phyloP scores from a whole-genome alignment of 2,797 vertebrate genomes.

The Rousettus madagascariensis region DNA sequence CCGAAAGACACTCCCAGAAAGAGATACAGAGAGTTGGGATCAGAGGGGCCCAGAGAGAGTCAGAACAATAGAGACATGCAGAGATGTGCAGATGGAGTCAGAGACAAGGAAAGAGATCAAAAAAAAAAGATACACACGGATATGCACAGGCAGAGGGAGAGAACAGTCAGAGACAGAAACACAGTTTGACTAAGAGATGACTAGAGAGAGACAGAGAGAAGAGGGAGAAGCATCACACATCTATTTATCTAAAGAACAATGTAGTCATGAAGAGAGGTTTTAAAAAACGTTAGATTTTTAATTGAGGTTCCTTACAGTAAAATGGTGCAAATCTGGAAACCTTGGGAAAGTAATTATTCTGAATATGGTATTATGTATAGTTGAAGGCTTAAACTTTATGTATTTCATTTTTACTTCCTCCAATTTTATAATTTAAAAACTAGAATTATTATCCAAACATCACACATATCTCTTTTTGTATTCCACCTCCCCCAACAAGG shows the following conservation, averaged over 20 bases:
- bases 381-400: not conserved
- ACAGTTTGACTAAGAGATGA: not conserved
- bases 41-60: not conserved
- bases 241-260: not conserved
- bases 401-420: not conserved
- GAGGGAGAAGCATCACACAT: not conserved
- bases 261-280: not conserved
- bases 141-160: not conserved
- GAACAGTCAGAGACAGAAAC: not conserved
- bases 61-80: not conserved
- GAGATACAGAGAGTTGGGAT: not conserved
- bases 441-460: not conserved
- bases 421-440: constrained; percentile 23
- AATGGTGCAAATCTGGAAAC: constrained; percentile 3
- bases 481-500: not conserved
- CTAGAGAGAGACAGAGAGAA: not conserved
- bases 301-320: not conserved
- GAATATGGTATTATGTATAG: not conserved
- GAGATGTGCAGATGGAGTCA: not conserved
- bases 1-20: not conserved
- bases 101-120: not conserved
- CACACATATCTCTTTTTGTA: not conserved
- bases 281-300: constrained; percentile 1
- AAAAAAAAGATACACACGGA: not conserved
- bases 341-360: not conserved